Conservation (phyloP, 1,140 invertebrate species). For the Hirudo medicinalis region DNA sequence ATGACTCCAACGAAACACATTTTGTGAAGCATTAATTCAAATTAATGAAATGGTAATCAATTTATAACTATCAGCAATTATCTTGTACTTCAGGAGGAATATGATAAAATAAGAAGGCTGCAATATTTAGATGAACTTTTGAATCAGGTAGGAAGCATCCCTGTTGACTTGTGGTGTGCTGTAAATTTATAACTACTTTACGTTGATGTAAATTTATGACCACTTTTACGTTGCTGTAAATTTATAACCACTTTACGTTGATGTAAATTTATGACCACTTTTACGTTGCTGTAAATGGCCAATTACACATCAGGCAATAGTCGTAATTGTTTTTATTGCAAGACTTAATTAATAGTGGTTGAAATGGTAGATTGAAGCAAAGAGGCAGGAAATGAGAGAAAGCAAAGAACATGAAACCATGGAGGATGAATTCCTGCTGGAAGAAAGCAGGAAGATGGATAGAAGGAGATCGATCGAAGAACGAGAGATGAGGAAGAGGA, state of each 20-base stretch:
- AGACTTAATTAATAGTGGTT: not conserved
- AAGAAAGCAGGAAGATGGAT: not conserved
- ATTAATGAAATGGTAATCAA: slow-evolving; percentile 2
- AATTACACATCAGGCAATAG: not conserved
- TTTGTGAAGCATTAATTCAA: not conserved
- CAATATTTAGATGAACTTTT: slow-evolving; percentile 8
- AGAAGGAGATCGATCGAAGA: slow-evolving; percentile 2
- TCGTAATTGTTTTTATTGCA: not conserved
- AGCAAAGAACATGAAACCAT: slow-evolving; percentile 4
- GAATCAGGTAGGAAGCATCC: not conserved
- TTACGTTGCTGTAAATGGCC: not conserved
- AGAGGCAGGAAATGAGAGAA: slow-evolving; percentile 2
- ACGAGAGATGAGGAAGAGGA: slow-evolving; percentile 1
- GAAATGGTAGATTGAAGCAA: not conserved
- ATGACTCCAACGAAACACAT: no score
- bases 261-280: no score
- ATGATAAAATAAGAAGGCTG: not conserved
- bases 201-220: not conserved
- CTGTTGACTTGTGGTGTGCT: not conserved
- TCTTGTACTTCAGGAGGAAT: not conserved
- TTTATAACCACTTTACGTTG: no score
- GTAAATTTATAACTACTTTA: no score
- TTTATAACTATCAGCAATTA: not conserved
- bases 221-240: no score
- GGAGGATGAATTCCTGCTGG: not conserved